phyloP scores from a whole-genome alignment of 2,888 invertebrate genomes.

The Julus scanicus region DNA sequence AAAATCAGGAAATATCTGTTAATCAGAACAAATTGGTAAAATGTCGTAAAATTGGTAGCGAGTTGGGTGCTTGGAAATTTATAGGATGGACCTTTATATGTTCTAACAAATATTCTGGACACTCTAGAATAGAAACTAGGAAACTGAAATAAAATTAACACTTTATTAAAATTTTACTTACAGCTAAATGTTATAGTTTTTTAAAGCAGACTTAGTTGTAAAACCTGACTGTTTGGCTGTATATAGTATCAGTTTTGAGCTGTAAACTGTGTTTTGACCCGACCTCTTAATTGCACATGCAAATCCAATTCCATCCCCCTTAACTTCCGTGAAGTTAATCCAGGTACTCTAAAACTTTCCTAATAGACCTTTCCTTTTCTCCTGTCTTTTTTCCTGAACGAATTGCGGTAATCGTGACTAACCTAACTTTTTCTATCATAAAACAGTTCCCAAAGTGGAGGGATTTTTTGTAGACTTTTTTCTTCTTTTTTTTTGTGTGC shows the following conservation, averaged over 20 bases:
- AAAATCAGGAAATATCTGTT: no score
- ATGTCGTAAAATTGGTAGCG: no score
- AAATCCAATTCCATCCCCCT: not conserved
- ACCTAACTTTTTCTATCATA: conserved; percentile 28
- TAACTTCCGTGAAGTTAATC: not conserved
- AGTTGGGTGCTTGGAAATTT: no score
- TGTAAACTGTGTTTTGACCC: not conserved
- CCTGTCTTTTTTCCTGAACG: not conserved
- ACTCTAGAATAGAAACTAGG: no score
- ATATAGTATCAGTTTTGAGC: not conserved
- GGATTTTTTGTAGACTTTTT: not conserved
- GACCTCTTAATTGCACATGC: not conserved
- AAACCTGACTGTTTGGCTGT: no score
- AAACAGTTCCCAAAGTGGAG: conserved; percentile 21
- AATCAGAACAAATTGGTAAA: no score
- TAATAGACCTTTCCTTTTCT: not conserved
- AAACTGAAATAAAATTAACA: no score
- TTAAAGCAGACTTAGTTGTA: no score
- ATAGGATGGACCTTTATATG: no score
- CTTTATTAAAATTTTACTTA: no score
- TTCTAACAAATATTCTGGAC: no score
- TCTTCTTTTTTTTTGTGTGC: not conserved
- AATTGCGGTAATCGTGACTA: conserved; percentile 33
- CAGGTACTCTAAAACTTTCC: not conserved
- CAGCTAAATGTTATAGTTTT: no score